Evolutionary conservation across 2,888 invertebrate genomes (phyloP), one percentile per base, ranked within the genome.

Genomic region (Branchinecta sandiegonensis): DNA sequence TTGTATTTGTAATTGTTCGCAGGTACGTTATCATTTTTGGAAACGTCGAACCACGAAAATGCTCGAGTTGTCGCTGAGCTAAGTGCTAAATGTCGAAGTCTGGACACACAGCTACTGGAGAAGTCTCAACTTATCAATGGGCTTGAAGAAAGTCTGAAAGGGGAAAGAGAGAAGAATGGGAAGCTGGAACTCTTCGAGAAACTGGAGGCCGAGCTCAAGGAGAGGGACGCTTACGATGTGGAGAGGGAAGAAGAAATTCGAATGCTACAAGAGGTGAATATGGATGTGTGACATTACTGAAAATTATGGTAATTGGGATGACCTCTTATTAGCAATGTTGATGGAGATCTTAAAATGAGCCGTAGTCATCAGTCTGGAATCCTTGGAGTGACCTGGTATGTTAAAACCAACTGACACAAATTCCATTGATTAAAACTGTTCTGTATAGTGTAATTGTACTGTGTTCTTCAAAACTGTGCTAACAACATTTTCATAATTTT

Each of bases 231-330:
- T 1, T 66, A 74, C 48, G 74, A 75, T 68, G 72, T 69, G 11
- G 77, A 77, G 68, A 68, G 76, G 64, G 75, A 76, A 64, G 79
- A 79, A 72, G 84, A 84, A 73, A 79, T 83, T 71, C 78, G 79
- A 71, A 78, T 80, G 67, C 76, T 84, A 11, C 80, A 81, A 70
- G 81, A 83, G 80, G 82, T 75, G 65, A 47, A 13, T n/a, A n/a
- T 65, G 13, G 7, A 8, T 46, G 1, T 7, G 23, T 9, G 10
- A 13, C 17, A 47, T 2, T 5, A 56, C 56, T 56, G 6, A 14
- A 8, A 6, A 7, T 8, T 14, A 56, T 14, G 56, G 4, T 37
- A 4, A 37, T 37, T 37, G 4, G 4, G 37, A 37, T 37, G 37
- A 37, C 37, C 37, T 37, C 37, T 37, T 4, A 37, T 37, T 4